Conservation (phyloP, 2,888 invertebrate genomes). For the Diplazon laetatorius region DNA sequence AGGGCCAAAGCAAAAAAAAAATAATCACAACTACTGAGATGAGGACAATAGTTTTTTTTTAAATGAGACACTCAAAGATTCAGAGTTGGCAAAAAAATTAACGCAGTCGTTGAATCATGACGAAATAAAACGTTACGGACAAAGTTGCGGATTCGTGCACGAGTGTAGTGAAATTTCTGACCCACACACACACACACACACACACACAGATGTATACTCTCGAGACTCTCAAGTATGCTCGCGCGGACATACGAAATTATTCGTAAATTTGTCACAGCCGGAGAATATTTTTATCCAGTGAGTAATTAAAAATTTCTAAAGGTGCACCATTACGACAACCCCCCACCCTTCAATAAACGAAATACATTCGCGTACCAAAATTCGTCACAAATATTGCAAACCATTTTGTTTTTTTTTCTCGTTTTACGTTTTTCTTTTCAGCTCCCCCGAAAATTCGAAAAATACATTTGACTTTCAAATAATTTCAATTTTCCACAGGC, state of each 20-base stretch:
- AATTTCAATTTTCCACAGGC: background rate
- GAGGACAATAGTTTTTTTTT: too few species aligned
- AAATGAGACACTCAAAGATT: too few species aligned
- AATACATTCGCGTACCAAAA: too few species aligned
- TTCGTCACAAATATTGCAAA: too few species aligned
- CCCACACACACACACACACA: slow-evolving; percentile 23
- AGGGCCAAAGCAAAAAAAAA: too few species aligned
- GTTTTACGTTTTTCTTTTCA: too few species aligned
- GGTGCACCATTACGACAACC: too few species aligned
- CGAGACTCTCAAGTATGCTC: slow-evolving; percentile 17
- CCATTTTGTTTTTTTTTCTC: too few species aligned
- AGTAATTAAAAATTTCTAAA: too few species aligned
- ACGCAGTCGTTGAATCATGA: background rate
- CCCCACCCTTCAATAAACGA: too few species aligned
- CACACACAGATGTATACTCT: slow-evolving; percentile 10
- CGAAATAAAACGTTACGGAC: slow-evolving; percentile 11
- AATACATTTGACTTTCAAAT: background rate
- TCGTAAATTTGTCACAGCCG: background rate
- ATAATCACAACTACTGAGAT: too few species aligned
- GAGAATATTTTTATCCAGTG: background rate
- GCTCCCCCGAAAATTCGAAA: background rate
- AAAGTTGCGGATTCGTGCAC: slow-evolving; percentile 4
- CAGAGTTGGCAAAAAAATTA: too few species aligned
- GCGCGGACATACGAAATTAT: background rate
- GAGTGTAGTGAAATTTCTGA: slow-evolving; percentile 1